Evolutionary conservation across 2,113 vertebrate species (phyloP).

Genomic region (Litocranius walleri): DNA sequence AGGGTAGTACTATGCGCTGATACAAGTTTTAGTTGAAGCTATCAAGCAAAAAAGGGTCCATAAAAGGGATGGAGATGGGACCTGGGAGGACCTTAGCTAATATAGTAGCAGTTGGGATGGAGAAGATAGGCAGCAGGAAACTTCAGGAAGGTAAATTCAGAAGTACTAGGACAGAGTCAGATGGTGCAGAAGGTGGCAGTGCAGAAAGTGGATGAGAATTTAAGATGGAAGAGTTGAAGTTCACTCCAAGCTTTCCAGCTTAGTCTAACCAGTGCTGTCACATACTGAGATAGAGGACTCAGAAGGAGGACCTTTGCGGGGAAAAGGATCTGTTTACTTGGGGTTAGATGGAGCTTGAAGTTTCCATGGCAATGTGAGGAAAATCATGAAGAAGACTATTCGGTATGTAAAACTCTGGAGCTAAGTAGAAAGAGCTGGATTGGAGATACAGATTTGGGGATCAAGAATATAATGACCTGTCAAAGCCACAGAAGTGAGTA

Average conservation of each 20-base stretch:
- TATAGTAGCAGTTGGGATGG: neutral
- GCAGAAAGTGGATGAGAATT: neutral
- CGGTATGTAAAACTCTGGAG: neutral
- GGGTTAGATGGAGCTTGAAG: neutral
- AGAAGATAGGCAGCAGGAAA: neutral
- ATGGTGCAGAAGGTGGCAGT: neutral
- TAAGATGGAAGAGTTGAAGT: neutral
- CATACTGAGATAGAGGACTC: neutral
- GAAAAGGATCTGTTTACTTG: neutral
- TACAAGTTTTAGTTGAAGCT: neutral
- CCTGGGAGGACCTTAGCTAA: neutral
- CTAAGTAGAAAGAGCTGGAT: neutral
- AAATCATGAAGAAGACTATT: neutral
- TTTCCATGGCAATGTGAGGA: neutral
- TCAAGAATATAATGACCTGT: neutral
- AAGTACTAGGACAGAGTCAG: neutral
- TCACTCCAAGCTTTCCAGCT: neutral
- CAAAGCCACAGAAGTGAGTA: neutral
- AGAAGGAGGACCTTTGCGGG: neutral
- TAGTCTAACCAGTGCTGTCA: neutral
- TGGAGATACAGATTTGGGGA: neutral
- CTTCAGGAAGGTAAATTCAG: neutral
- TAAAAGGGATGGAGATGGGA: neutral
- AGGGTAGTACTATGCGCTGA: neutral
- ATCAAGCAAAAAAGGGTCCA: neutral